phyloP scores from a whole-genome alignment of 2,888 invertebrate genomes.

The Petrophora chlorosata region DNA sequence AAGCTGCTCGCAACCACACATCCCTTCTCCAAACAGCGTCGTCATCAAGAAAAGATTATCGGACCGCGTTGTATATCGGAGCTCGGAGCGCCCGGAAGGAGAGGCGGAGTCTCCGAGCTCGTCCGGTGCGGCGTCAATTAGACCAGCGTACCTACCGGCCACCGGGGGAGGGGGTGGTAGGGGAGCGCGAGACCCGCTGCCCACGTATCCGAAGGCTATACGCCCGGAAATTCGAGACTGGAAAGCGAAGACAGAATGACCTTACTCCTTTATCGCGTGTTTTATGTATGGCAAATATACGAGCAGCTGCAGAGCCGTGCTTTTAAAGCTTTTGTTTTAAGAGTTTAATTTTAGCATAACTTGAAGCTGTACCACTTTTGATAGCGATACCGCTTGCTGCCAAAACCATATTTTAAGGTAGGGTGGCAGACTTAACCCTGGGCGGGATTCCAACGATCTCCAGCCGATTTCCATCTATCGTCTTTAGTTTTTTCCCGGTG shows the following conservation, averaged over 20 bases:
- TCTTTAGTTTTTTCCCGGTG: too few species aligned
- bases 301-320: not conserved
- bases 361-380: too few species aligned
- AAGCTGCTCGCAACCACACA: conserved; percentile 1
- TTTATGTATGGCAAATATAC: not conserved
- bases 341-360: too few species aligned
- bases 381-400: too few species aligned
- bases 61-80: conserved; percentile 74
- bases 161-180: conserved; percentile 49
- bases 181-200: conserved; percentile 49
- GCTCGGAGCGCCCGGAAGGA: conserved; percentile 65
- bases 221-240: conserved; percentile 75
- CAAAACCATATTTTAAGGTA: too few species aligned
- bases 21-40: conserved; percentile 11
- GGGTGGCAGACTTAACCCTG: too few species aligned
- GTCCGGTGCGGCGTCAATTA: conserved; percentile 79
- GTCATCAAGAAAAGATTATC: conserved; percentile 82
- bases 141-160: too few species aligned
- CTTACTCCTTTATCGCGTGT: not conserved
- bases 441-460: too few species aligned
- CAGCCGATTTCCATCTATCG: too few species aligned
- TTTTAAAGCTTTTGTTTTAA: not conserved
- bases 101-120: conserved; percentile 70
- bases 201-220: conserved; percentile 61
- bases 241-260: conserved; percentile 51